Evolutionary conservation across 2,113 vertebrate genomes (phyloP).

Genomic region (Oreochromis niloticus): DNA sequence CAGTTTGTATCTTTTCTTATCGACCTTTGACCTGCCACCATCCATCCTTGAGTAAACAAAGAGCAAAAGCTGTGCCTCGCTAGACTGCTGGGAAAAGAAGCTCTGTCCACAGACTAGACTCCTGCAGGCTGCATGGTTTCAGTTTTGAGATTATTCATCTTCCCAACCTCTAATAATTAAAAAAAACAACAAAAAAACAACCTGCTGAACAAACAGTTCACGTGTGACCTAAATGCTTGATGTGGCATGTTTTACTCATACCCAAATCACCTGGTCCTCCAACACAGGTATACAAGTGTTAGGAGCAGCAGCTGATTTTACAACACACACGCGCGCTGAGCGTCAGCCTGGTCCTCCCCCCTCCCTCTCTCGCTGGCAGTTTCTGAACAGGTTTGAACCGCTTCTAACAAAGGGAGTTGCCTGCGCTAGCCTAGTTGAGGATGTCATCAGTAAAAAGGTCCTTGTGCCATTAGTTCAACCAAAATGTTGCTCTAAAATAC

Average conservation of each 20-base stretch:
- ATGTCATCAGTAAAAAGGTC: conserved; percentile 5
- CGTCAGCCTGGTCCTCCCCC: conserved; percentile 40
- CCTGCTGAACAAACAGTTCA: not conserved
- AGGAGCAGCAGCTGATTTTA: not conserved
- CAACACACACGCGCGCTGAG: not conserved
- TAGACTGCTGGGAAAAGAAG: not conserved
- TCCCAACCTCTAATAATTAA: not conserved
- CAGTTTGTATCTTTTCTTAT: not conserved
- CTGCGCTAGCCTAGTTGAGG: conserved; percentile 69
- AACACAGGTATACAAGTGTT: not conserved
- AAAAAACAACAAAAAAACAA: too few relatives aligned
- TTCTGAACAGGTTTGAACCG: conserved; percentile 99
- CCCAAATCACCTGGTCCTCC: not conserved
- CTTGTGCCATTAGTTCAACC: not conserved
- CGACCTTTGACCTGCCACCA: not conserved
- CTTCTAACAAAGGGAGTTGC: conserved; percentile 98
- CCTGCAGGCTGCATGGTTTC: not conserved
- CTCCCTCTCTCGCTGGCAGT: conserved; percentile 74
- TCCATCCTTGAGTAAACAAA: not conserved
- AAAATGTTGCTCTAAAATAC: not conserved
- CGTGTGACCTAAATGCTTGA: not conserved
- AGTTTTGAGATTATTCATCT: not conserved
- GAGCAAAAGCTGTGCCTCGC: not conserved
- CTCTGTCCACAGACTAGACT: not conserved
- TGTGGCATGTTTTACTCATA: not conserved